Conservation (phyloP, 2,888 invertebrate genomes). For the Geophilus truncorum region DNA sequence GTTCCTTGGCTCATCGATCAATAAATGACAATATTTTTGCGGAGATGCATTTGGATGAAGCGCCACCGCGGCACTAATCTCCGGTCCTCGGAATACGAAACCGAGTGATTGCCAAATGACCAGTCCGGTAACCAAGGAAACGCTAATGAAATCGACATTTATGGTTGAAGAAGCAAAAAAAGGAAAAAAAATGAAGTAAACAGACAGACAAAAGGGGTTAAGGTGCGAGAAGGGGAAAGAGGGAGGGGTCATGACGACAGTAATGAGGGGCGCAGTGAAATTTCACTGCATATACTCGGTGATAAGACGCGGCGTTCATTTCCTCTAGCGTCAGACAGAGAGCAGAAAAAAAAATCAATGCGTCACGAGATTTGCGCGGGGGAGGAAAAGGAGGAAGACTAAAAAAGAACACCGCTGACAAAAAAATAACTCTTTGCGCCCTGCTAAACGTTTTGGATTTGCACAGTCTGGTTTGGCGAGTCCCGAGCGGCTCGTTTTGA, state of each 20-base stretch:
- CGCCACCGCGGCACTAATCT: slow-evolving; percentile 8
- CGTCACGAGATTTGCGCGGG: neutral
- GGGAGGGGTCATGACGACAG: neutral
- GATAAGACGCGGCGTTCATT: neutral
- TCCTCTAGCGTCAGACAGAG: neutral
- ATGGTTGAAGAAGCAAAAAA: neutral
- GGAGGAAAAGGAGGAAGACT: neutral
- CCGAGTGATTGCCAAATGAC: slow-evolving; percentile 25
- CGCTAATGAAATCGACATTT: slow-evolving; percentile 28
- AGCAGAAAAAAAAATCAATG: neutral
- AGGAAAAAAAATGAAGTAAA: neutral
- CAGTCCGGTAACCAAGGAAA: slow-evolving; percentile 24
- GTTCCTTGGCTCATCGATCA: neutral
- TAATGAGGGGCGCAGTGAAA: neutral
- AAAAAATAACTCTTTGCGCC: neutral
- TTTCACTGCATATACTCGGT: neutral
- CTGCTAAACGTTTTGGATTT: neutral
- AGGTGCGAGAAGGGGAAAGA: neutral
- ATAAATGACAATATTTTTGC: neutral
- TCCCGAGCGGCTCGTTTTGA: neutral
- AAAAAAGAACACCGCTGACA: neutral
- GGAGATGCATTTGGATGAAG: neutral
- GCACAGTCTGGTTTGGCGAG: neutral
- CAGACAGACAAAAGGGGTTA: neutral
- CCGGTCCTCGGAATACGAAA: slow-evolving; percentile 5